Evolutionary conservation across 2,113 vertebrate species (phyloP).

Genomic region (Dicentrarchus labrax): DNA sequence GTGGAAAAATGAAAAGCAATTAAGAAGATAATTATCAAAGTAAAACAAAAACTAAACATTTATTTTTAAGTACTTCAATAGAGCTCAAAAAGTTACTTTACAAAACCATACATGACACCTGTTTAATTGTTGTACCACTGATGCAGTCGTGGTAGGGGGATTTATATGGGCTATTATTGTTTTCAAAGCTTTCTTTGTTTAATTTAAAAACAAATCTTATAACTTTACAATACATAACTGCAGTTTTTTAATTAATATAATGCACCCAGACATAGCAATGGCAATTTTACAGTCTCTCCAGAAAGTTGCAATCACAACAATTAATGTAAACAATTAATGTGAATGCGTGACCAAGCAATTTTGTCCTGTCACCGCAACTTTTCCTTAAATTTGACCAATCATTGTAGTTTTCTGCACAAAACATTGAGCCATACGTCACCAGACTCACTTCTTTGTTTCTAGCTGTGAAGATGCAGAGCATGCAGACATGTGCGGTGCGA

Average conservation of each 20-base stretch:
- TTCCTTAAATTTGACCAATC: no score
- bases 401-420: no score
- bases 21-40: not conserved
- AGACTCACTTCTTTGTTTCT: no score
- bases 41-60: not conserved
- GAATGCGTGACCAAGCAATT: no score
- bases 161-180: not conserved
- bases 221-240: not conserved
- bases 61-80: not conserved
- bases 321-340: no score
- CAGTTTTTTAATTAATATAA: not conserved
- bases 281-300: no score
- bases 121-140: not conserved
- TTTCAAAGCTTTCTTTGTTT: not conserved
- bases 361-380: no score
- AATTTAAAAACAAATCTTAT: not conserved
- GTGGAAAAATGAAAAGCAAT: not conserved
- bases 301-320: no score
- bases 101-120: not conserved
- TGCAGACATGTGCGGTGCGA: no score
- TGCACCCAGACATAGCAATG: not conserved
- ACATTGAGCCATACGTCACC: no score
- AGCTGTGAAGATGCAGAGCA: no score
- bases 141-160: not conserved
- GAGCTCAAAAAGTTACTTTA: not conserved